Base-by-base conservation (phyloP, 1,140 invertebrate genomes). In the Euglossa dilemma region DNA sequence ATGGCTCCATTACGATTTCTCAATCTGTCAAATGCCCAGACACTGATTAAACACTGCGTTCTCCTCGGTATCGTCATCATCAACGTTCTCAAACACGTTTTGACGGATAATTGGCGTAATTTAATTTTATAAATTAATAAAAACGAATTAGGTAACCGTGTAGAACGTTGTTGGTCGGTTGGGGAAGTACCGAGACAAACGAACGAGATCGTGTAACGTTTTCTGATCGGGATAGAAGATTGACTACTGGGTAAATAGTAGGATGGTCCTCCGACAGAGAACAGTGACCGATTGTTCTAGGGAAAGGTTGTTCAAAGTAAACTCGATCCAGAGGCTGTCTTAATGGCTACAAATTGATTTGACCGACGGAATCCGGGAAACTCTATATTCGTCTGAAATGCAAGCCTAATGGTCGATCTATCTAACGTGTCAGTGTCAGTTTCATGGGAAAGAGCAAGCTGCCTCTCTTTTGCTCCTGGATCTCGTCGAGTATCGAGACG, bases 291-390 rank as follows among this genome's bases (percentile, higher is more conserved):
- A 87, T 87, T 87, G 86, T 85, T 85, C 78, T 67, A 73, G 87
- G 87, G 86, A 92, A 91, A 92, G 87, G 87, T 88, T 90, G 90
- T 77, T 84, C 85, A 90, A 90, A 88, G 87, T 86, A 91, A 93
- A 92, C 92, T 88, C 85, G 86, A 87, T 85, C 89, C 75, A 80
- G 43, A 28, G 81, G 18, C 36, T n/a, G 36, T 66, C 64, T 90
- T 94, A 94, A 94, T 94, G 93, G 93, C 85, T 91, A 92, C 92
- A 94, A 94, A 93, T 94, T 94, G 93, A 94, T 93, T 93, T 92
- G 90, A 93, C 91, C 91, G 91, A 93, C 92, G 92, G 92, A 93
- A 93, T 93, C 84, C 87, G 28, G 85, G 93, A 93, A 94, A 94
- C 87, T 92, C 90, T 90, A 94, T 94, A 93, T 91, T 90, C 83